phyloP scores from a whole-genome alignment of 2,888 invertebrate species.

The Agapetus fuscipes region DNA sequence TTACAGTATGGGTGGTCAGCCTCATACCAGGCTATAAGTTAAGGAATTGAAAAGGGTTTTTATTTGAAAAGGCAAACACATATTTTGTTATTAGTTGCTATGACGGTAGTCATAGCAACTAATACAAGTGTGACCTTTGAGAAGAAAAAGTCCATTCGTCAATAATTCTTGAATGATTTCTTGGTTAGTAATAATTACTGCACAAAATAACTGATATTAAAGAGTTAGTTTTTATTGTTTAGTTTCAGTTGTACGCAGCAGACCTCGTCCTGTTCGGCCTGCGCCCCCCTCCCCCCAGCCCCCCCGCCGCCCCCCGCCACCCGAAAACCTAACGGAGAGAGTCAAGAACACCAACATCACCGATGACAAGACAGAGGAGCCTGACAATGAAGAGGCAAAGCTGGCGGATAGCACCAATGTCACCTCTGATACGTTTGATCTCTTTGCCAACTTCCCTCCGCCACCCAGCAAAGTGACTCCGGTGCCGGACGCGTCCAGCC shows the following conservation, averaged over 20 bases:
- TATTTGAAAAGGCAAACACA: no score
- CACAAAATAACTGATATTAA: no score
- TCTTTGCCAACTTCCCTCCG: conserved; percentile 34
- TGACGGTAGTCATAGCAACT: no score
- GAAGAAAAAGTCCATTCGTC: no score
- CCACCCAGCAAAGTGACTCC: conserved; percentile 14
- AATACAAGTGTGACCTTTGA: no score
- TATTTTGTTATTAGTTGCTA: no score
- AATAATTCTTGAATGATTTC: no score
- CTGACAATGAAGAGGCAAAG: conserved; percentile 19
- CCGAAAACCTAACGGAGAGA: conserved; percentile 29
- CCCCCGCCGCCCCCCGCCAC: conserved; percentile 23
- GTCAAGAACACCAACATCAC: conserved; percentile 6
- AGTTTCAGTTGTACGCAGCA: conserved; percentile 31
- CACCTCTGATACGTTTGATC: conserved; percentile 46
- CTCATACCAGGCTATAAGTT: no score
- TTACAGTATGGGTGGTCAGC: no score
- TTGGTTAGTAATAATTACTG: no score
- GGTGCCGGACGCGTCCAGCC: conserved; percentile 28
- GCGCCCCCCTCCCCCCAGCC: conserved; percentile 25
- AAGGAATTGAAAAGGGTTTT: no score
- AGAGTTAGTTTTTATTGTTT: conserved; percentile 21
- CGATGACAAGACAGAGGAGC: background rate
- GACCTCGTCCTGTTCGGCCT: conserved; percentile 32
- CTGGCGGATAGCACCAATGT: conserved; percentile 30